These are phyloP conservation scores for Nymphalis polychloros DNA, from an alignment of 2,888 invertebrate species.

Conservation along the genomic window DNA sequence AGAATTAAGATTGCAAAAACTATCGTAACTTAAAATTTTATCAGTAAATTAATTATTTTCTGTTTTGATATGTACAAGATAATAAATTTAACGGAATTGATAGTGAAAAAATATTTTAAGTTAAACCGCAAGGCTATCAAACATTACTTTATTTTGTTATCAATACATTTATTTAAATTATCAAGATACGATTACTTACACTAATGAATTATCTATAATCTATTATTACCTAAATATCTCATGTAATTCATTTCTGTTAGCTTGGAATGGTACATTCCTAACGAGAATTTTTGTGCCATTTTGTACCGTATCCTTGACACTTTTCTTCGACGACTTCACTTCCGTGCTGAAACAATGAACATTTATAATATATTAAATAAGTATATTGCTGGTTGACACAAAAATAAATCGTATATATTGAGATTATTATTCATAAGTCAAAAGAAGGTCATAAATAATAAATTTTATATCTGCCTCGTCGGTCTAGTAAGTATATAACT, in stretches of 20 bases:
- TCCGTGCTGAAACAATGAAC: constrained; percentile 70
- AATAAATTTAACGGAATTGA: constrained; percentile 11
- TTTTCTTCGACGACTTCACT: constrained; percentile 82
- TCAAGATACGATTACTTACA: too few relatives aligned
- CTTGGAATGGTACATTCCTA: constrained; percentile 98
- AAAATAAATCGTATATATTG: too few relatives aligned
- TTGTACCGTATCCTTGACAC: constrained; percentile 81
- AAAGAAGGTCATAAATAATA: too few relatives aligned
- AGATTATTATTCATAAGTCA: too few relatives aligned
- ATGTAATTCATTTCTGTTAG: constrained; percentile 89
- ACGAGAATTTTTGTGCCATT: constrained; percentile 95
- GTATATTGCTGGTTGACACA: too few relatives aligned
- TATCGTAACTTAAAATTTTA: background rate
- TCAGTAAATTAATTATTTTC: background rate
- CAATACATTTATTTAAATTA: background rate
- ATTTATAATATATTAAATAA: too few relatives aligned
- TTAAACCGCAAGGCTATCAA: background rate
- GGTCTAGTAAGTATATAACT: too few relatives aligned
- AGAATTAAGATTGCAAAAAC: background rate
- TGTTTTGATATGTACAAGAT: background rate
- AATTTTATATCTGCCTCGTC: too few relatives aligned
- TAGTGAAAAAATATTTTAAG: constrained; percentile 12
- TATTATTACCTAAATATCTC: constrained; percentile 91
- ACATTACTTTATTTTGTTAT: background rate
- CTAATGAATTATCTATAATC: background rate